Evolutionary conservation across 2,888 invertebrate species (phyloP).

Genomic region (Leptopilina drosophilae): DNA sequence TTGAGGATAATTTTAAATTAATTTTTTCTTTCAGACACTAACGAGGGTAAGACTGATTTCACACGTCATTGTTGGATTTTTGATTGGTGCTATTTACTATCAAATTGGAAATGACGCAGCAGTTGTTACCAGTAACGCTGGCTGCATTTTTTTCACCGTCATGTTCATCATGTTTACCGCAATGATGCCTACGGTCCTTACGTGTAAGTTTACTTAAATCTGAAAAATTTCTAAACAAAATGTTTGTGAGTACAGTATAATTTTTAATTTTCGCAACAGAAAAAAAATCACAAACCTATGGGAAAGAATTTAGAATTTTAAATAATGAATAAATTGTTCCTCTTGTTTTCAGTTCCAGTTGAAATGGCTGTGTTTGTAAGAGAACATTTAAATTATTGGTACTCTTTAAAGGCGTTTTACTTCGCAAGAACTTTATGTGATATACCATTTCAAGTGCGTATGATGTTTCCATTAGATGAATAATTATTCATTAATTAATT

Average conservation of each 20-base stretch:
- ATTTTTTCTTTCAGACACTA: conserved; percentile 82
- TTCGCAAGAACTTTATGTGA: conserved; percentile 97
- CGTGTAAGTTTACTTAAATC: conserved; percentile 86
- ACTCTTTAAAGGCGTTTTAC: conserved; percentile 97
- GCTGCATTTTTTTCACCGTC: conserved; percentile 96
- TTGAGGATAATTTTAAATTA: too few species aligned
- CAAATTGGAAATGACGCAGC: conserved; percentile 95
- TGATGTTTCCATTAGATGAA: background rate
- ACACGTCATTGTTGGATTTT: conserved; percentile 91
- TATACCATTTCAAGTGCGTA: conserved; percentile 93
- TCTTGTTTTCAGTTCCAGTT: conserved; percentile 87
- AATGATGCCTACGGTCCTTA: conserved; percentile 98
- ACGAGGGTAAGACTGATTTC: conserved; percentile 92
- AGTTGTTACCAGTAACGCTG: conserved; percentile 96
- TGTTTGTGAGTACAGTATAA: too few species aligned
- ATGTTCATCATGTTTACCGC: conserved; percentile 98
- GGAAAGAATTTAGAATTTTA: too few species aligned
- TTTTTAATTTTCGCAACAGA: too few species aligned
- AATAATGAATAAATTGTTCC: background rate
- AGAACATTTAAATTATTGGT: conserved; percentile 98
- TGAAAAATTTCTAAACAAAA: background rate
- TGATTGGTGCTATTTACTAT: conserved; percentile 95
- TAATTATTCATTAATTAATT: too few species aligned
- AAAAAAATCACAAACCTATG: background rate
- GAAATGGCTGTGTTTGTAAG: conserved; percentile 97